Evolutionary conservation across 2,888 invertebrate species (phyloP), one percentile per base, ranked within the genome.

Genomic region (Agriopis marginaria): DNA sequence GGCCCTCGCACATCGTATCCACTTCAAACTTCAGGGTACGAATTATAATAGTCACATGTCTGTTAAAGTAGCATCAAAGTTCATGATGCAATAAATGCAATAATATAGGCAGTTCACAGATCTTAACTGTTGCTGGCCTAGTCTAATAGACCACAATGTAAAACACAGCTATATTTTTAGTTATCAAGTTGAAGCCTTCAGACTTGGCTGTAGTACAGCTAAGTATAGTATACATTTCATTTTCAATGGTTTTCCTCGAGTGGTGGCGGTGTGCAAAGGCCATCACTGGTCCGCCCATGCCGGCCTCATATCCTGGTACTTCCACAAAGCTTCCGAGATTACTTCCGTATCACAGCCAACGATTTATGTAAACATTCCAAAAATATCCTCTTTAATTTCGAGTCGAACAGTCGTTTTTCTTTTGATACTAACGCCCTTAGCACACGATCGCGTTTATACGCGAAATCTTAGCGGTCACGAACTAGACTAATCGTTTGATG

Each of bases 281-380:
- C 58, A 47, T 4, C 14, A 59, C 0, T 40, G 44, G 23, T 61
- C 42, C 74, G 70, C 61, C 66, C 66, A 66, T 49, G 60, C 42
- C 45, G 70, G 63, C 79, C 77, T 68, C 65, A 59, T 70, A 63
- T 67, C 63, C 59, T 70, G 71, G 51, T 71, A 70, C 74, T 70
- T 75, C 75, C 67, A 65, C 63, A 64, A 67, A 68, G 74, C 76
- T 75, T 75, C 63, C 76, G 83, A 83, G 78, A 84, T 82, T 83
- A 87, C 83, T 79, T 82, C 74, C 83, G 80, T 86, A 86, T 92
- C 92, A 92, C 92, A 92, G 92, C 90, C 91, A 86, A 86, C 84
- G 77, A 81, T 76, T 80, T 82, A 80, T 81, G 78, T 79, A 87
- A 85, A 86, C 86, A 76, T 81, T 89, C 86, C 82, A 85, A 87